Evolutionary conservation across 2,113 vertebrate genomes (phyloP).

Genomic region (zebrafish (Danio rerio)): GRCz12tu NC_133198.1:44854001-44854500

Average conservation of each 20-base stretch:
- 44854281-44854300: conserved; percentile 55
- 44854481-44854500: neutral
- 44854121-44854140: conserved; percentile 20
- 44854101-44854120: conserved; percentile 12
- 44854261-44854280: conserved; percentile 17
- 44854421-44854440: conserved; percentile 56
- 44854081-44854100: neutral
- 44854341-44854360: conserved; percentile 68
- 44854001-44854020: too few relatives aligned
- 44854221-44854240: neutral
- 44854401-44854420: conserved; percentile 67
- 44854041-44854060: neutral
- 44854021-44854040: too few relatives aligned
- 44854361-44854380: conserved; percentile 67
- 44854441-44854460: neutral
- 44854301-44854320: conserved; percentile 65
- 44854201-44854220: neutral
- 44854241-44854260: conserved; percentile 28
- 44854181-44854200: conserved; percentile 4
- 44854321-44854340: conserved; percentile 79
- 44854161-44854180: conserved; percentile 31
- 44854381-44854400: conserved; percentile 72
- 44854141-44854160: conserved; percentile 29
- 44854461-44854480: neutral
- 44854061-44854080: neutral